Evolutionary conservation across 2,113 vertebrate genomes (phyloP).

Genomic region (Fukomys damarensis): DNA sequence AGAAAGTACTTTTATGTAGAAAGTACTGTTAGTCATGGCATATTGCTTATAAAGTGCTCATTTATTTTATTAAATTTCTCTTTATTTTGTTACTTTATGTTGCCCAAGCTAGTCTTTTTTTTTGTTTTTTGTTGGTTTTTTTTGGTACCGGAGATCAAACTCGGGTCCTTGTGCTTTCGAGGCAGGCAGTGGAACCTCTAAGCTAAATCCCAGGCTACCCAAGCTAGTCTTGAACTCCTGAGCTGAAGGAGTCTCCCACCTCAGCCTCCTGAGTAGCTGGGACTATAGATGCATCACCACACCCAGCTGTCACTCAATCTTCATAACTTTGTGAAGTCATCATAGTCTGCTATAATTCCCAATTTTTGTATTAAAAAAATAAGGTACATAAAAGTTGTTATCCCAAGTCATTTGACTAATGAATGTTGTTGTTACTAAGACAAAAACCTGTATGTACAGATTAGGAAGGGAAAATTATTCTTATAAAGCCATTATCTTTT

Average conservation of each 20-base stretch:
- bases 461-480: constrained; percentile 14
- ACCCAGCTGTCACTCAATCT: constrained; percentile 33
- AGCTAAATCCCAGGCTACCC: no score
- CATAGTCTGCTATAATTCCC: not conserved
- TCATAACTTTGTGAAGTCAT: constrained; percentile 13
- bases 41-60: constrained; percentile 47
- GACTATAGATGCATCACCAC: not conserved
- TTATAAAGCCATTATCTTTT: constrained; percentile 28
- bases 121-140: no score
- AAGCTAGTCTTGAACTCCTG: not conserved
- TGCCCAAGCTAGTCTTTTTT: not conserved
- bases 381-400: constrained; percentile 34
- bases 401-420: not conserved
- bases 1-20: not conserved
- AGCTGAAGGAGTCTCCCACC: not conserved
- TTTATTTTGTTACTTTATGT: not conserved
- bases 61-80: constrained; percentile 12
- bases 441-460: constrained; percentile 35
- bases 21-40: not conserved
- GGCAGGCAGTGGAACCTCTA: no score
- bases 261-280: not conserved
- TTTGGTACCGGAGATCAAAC: no score
- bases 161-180: no score
- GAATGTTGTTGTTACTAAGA: not conserved
- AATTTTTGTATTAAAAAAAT: not conserved